A percentile compares a stretch with the other conserved stretches of the same genome.
Conservation (phyloP, 2,113 vertebrate species). For the Cinclus mexicanus region DNA sequence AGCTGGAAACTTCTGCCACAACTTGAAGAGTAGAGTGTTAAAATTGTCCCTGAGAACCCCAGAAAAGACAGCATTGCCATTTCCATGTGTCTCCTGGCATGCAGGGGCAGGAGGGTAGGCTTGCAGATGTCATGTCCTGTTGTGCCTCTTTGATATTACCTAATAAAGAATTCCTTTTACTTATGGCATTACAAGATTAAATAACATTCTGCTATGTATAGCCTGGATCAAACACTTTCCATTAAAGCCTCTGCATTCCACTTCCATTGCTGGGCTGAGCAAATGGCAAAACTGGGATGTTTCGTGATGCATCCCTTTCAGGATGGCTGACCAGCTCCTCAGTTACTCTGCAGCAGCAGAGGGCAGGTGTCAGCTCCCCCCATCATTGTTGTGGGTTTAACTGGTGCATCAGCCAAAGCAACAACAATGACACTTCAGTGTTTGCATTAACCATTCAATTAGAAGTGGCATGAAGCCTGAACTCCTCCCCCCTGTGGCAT, state of each 20-base stretch:
- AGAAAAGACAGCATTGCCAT: background rate
- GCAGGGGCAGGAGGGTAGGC: accelerated
- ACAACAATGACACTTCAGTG: accelerated
- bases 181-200: background rate
- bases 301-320: background rate
- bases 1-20: background rate
- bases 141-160: background rate
- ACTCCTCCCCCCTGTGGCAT: background rate
- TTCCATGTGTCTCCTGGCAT: accelerated
- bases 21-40: background rate
- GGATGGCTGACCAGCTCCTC: background rate
- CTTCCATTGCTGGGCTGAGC: accelerated
- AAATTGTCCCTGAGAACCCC: background rate
- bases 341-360: background rate
- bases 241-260: background rate
- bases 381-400: background rate
- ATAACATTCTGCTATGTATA: background rate
- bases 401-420: background rate
- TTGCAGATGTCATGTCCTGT: no score
- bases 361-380: accelerated
- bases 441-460: background rate
- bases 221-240: background rate
- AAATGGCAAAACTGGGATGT: background rate
- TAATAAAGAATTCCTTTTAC: background rate
- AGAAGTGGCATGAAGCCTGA: background rate